A percentile compares a stretch with the other conserved stretches of the same genome.
Conservation (phyloP, 2,888 invertebrate genomes). For the Camponotus fellah region DNA sequence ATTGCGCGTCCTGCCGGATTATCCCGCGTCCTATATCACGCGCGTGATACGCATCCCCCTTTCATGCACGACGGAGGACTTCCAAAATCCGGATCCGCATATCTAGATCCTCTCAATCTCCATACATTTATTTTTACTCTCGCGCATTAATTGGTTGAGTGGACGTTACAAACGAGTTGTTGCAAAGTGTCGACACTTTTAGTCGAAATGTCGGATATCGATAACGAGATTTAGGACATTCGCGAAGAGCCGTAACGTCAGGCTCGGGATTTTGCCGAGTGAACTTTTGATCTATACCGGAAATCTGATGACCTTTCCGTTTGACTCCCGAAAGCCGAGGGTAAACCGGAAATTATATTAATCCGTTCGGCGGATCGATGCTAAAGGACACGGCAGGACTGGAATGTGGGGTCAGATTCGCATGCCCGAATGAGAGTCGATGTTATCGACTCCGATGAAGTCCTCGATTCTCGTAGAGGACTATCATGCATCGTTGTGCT, state of each 20-base stretch:
- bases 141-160: neutral
- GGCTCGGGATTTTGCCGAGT: neutral
- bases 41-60: neutral
- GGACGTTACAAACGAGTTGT: neutral
- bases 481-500: conserved; percentile 10
- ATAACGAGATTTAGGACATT: neutral
- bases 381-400: conserved; percentile 39
- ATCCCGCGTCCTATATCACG: conserved; percentile 10
- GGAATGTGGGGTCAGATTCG: conserved; percentile 45
- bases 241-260: neutral
- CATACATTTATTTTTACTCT: neutral
- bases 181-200: neutral
- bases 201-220: neutral
- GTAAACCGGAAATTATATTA: conserved; percentile 50
- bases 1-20: conserved; percentile 33
- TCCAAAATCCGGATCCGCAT: neutral
- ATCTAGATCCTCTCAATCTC: neutral
- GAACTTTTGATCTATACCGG: conserved; percentile 22
- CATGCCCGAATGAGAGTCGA: conserved; percentile 24
- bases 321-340: conserved; percentile 10
- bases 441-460: conserved; percentile 37
- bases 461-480: conserved; percentile 17
- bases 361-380: conserved; percentile 41
- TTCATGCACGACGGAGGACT: conserved; percentile 10
- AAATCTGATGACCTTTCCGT: conserved; percentile 46